Evolutionary conservation across 2,797 vertebrate species (phyloP).

Genomic region (Microtus californicus): DNA sequence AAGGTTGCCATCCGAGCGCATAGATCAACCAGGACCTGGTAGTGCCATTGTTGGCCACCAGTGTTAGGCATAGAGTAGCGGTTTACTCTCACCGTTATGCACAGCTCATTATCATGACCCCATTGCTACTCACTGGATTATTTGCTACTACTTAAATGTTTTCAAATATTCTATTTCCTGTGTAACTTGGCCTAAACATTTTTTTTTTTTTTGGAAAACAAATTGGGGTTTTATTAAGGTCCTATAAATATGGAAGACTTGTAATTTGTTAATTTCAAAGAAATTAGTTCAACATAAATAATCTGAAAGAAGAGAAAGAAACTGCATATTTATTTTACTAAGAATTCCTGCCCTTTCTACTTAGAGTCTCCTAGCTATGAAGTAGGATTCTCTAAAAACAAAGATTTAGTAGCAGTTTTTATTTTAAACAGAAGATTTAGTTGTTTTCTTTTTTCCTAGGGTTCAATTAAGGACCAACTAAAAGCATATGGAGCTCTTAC

Average conservation of each 20-base stretch:
- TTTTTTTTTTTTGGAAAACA: slow-evolving; percentile 33
- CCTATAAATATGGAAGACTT: slow-evolving; percentile 14
- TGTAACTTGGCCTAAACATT: slow-evolving; percentile 17
- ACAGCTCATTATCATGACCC: background rate
- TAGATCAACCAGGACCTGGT: background rate
- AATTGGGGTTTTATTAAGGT: background rate
- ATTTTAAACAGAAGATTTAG: background rate
- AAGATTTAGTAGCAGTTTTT: slow-evolving; percentile 54
- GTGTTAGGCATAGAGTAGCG: background rate
- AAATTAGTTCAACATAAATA: slow-evolving; percentile 39
- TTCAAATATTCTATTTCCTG: slow-evolving; percentile 33
- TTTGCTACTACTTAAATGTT: slow-evolving; percentile 1
- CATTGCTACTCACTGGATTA: background rate
- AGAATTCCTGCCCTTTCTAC: background rate
- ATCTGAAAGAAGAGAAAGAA: slow-evolving; percentile 31
- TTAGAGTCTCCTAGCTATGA: background rate
- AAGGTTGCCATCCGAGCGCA: background rate
- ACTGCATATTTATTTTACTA: background rate
- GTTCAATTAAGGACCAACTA: slow-evolving; percentile 98
- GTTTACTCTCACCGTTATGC: background rate
- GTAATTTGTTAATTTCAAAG: slow-evolving; percentile 30
- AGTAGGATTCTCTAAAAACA: slow-evolving; percentile 48
- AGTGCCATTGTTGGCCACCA: background rate
- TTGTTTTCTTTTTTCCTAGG: slow-evolving; percentile 87
- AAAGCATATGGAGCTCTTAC: slow-evolving; percentile 98